Percentiles rank a stretch among this genome's conserved stretches.
These are phyloP conservation scores for Pteronotus mesoamericanus DNA, from an alignment of 2,797 vertebrate species.

Conservation along the genomic window DNA sequence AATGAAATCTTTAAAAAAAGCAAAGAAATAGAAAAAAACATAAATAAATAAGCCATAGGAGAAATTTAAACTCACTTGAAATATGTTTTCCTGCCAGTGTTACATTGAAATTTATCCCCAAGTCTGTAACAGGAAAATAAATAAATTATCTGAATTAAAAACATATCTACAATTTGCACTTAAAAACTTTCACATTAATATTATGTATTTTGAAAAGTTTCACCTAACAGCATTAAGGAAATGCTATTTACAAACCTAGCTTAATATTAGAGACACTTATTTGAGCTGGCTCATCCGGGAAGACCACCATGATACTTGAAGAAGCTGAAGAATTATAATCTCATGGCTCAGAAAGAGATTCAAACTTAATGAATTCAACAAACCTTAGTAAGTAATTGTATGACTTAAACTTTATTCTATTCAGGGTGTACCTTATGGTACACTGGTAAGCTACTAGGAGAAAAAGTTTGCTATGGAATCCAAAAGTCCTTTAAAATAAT, in stretches of 20 bases:
- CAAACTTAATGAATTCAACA: not conserved
- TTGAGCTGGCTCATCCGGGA: not conserved
- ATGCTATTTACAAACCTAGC: not conserved
- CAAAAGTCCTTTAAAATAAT: not conserved
- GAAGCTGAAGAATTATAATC: not conserved
- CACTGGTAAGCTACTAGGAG: not conserved
- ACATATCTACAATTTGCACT: not conserved
- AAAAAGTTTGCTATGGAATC: not conserved
- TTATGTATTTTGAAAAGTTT: not conserved
- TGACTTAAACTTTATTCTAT: not conserved
- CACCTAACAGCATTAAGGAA: not conserved
- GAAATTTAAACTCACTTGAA: conserved; percentile 25
- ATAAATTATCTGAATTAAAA: not conserved
- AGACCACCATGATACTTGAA: not conserved
- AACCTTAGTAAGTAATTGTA: not conserved
- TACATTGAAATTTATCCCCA: conserved; percentile 24
- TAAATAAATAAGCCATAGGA: not conserved
- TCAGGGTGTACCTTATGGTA: not conserved
- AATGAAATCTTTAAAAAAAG: conserved; percentile 21
- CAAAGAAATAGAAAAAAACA: not conserved
- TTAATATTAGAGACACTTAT: not conserved
- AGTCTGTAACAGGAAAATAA: not conserved
- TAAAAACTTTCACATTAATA: not conserved
- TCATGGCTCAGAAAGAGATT: not conserved
- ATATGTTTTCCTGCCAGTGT: not conserved